phyloP scores from a whole-genome alignment of 2,797 vertebrate genomes.

The Gymnodraco acuticeps region DNA sequence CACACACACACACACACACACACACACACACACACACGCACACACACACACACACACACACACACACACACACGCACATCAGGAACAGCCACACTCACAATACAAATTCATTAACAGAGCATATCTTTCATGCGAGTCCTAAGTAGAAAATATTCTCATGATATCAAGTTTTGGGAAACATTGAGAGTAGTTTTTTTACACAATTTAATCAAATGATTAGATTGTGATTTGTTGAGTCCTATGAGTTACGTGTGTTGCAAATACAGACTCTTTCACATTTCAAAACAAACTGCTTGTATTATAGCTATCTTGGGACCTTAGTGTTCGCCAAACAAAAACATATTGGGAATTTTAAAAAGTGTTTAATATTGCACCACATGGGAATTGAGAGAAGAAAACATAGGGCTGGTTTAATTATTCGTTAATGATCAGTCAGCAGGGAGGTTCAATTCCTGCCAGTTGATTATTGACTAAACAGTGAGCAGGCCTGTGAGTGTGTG shows the following conservation, averaged over 20 bases:
- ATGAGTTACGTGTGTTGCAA: background rate
- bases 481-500: conserved; percentile 33
- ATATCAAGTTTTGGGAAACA: background rate
- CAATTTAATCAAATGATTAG: conserved; percentile 12
- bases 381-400: background rate
- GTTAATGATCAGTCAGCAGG: conserved; percentile 37
- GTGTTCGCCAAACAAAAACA: background rate
- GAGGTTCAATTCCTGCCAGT: conserved; percentile 11
- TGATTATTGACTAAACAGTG: conserved; percentile 41
- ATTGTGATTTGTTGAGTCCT: background rate
- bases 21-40: background rate
- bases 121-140: background rate
- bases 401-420: conserved; percentile 3
- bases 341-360: background rate
- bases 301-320: background rate
- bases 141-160: conserved; percentile 3
- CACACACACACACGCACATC: too few relatives aligned
- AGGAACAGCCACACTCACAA: too few relatives aligned
- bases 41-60: background rate
- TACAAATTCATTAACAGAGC: too few relatives aligned
- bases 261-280: conserved; percentile 1
- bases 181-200: conserved; percentile 7
- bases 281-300: conserved; percentile 11
- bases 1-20: background rate
- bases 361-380: conserved; percentile 1